phyloP scores from a whole-genome alignment of 2,888 invertebrate genomes.

The Saturnia pavonia region DNA sequence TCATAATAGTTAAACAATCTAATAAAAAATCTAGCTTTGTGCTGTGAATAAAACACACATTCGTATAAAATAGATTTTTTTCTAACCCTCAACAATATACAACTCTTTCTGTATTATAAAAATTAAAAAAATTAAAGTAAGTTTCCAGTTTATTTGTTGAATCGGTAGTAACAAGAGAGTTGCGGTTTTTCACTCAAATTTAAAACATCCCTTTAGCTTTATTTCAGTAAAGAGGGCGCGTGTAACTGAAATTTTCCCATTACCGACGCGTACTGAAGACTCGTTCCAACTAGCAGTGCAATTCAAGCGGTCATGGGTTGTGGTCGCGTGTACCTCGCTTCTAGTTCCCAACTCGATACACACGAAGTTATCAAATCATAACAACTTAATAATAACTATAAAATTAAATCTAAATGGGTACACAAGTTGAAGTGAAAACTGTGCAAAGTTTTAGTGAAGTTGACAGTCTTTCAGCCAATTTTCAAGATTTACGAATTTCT shows the following conservation, averaged over 20 bases:
- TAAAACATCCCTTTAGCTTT: background rate
- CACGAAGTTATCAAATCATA: conserved; percentile 17
- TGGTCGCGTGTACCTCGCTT: conserved; percentile 46
- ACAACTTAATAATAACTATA: background rate
- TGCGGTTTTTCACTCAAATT: background rate
- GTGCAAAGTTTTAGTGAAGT: conserved; percentile 27
- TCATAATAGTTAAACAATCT: background rate
- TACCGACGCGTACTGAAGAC: conserved; percentile 21
- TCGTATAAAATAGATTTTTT: too few relatives aligned
- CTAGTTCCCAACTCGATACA: conserved; percentile 11
- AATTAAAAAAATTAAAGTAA: background rate
- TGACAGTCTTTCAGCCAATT: background rate
- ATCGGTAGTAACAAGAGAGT: background rate
- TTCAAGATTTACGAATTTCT: conserved; percentile 17
- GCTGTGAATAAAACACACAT: too few relatives aligned
- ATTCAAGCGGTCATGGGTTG: conserved; percentile 37
- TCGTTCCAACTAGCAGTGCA: conserved; percentile 46
- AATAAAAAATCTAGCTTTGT: too few relatives aligned
- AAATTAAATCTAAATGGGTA: background rate
- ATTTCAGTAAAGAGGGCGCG: conserved; percentile 27
- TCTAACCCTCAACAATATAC: too few relatives aligned
- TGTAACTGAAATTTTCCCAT: conserved; percentile 35
- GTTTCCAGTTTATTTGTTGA: background rate
- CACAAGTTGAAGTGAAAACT: conserved; percentile 18
- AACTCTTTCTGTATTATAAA: background rate